phyloP scores from a whole-genome alignment of 2,888 invertebrate genomes.

The Myathropa florea region DNA sequence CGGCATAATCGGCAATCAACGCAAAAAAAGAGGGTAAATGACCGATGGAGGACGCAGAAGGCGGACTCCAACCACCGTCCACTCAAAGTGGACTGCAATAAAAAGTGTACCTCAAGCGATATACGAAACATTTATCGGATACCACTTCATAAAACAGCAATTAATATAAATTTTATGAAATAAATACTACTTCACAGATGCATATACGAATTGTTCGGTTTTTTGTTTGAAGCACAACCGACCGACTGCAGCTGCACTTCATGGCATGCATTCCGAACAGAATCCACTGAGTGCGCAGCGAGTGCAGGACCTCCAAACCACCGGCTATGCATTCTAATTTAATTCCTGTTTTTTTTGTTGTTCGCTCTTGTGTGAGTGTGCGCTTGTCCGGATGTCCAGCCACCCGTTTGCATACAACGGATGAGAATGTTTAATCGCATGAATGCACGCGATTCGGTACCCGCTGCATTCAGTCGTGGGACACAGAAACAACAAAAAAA shows the following conservation, averaged over 20 bases:
- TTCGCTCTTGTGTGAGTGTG: not conserved
- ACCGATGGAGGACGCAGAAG: no score
- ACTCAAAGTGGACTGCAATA: not conserved
- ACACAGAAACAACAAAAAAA: not conserved
- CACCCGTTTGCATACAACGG: not conserved
- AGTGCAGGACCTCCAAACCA: not conserved
- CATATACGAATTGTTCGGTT: not conserved
- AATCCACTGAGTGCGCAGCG: not conserved
- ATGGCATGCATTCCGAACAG: not conserved
- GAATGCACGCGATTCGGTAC: not conserved
- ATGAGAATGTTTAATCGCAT: not conserved
- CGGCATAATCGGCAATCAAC: no score
- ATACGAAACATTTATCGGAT: not conserved
- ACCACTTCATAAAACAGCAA: not conserved
- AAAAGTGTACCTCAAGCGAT: no score
- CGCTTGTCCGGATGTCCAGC: not conserved
- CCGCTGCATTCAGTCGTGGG: not conserved
- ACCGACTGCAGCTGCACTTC: not conserved
- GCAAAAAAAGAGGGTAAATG: no score
- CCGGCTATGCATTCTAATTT: not conserved
- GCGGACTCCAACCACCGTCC: not conserved
- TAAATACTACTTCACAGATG: not conserved
- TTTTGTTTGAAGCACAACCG: not conserved
- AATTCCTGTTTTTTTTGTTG: no score
- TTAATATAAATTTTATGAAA: not conserved